These are phyloP conservation scores for Microctenopoma stevenorrisi DNA, from an alignment of 2,797 vertebrate genomes.

Conservation along the genomic window DNA sequence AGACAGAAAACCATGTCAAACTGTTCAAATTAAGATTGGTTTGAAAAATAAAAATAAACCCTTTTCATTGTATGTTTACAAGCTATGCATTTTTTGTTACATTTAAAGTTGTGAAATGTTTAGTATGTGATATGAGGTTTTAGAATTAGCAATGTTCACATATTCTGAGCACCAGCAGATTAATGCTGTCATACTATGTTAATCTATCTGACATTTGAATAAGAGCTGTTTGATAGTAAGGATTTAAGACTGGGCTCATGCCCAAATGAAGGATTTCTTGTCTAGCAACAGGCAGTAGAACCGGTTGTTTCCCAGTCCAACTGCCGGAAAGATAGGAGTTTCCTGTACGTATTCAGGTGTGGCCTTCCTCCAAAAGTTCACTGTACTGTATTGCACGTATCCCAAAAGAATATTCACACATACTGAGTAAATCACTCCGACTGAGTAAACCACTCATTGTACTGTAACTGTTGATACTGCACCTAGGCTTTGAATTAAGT, in stretches of 20 bases:
- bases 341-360: constrained; percentile 83
- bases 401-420: constrained; percentile 41
- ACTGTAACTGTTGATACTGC: constrained; percentile 55
- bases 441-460: constrained; percentile 29
- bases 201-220: not conserved
- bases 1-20: not conserved
- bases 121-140: not conserved
- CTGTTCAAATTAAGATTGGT: not conserved
- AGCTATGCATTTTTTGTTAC: constrained; percentile 1
- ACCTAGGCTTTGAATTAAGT: constrained; percentile 26
- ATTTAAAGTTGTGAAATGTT: constrained; percentile 9
- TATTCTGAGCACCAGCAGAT: constrained; percentile 9
- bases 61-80: not conserved
- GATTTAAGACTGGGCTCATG: constrained; percentile 11
- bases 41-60: not conserved
- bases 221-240: not conserved
- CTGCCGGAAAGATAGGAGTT: constrained; percentile 76
- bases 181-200: constrained; percentile 1
- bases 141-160: constrained; percentile 19
- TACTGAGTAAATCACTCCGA: constrained; percentile 34
- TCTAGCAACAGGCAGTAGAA: constrained; percentile 62
- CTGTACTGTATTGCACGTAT: constrained; percentile 41
- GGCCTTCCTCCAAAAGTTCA: constrained; percentile 71
- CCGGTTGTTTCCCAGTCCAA: constrained; percentile 72
- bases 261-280: constrained; percentile 44